Evolutionary conservation across 2,797 vertebrate species (phyloP), one percentile per base, ranked within the genome.

Genomic region (Lutjanus campechanus): DNA sequence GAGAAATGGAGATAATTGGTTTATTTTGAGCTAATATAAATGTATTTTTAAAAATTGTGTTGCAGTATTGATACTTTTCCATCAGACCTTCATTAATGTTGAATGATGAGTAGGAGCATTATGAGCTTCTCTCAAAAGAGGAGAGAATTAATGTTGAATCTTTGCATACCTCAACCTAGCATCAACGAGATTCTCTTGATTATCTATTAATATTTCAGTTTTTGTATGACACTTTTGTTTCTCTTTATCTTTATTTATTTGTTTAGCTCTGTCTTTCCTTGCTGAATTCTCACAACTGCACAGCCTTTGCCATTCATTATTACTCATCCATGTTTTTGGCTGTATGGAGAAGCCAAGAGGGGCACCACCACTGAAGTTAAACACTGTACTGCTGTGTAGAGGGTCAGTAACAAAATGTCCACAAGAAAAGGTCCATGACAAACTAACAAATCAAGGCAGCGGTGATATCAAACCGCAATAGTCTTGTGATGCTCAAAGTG

Each of bases 261-360:
- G 0, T 40, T 46, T 36, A 44, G 41, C 56, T 62, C 5, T 36
- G 7, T 41, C 17, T 59, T 1, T 49, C 49, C 44, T 69, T 64
- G 13, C 19, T 40, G 55, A 60, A 8, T n/a, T 13, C 53, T 55
- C 47, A 59, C 60, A 25, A 1, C 2, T 51, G 16, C 16, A 63
- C 41, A 54, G 56, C n/a, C 41, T 41, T 43, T 36, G 36, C 59
- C 20, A 40, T 25, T 12, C 53, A 8, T 82, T 63, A 49, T 68
- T 60, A 56, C 43, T 62, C 53, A n/a, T 51, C 40, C 19, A n/a
- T 49, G 9, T 68, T 19, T 63, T n/a, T 41, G 29, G 29, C 29
- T 36, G 29, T 36, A 36, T 36, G 29, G 29, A 36, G 29, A 36
- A 25, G 25, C 25, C 1, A 25, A 25, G 25, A 25, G 25, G 25